Percentiles rank a stretch among this genome's conserved stretches.
These are phyloP conservation scores for Odontocolon sp. DNA, from an alignment of 2,888 invertebrate species.

Conservation along the genomic window DNA sequence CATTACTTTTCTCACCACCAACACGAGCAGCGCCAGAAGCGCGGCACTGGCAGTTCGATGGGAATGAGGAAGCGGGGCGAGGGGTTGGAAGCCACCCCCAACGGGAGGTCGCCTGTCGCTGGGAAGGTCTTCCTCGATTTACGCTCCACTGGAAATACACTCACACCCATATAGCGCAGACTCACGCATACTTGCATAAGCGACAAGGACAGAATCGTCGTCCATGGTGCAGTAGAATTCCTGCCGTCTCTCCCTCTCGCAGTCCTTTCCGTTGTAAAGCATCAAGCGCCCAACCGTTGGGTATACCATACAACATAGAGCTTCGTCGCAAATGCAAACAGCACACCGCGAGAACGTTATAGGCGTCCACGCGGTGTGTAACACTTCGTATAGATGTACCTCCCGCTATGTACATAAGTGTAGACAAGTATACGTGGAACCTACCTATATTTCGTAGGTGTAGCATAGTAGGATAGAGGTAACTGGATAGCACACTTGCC, in stretches of 20 bases:
- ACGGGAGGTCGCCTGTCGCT: constrained; percentile 56
- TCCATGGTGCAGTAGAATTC: constrained; percentile 19
- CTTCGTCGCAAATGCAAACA: constrained; percentile 22
- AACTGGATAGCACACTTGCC: constrained; percentile 12
- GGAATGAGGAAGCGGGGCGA: background rate
- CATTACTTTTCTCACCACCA: constrained; percentile 64
- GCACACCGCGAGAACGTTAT: background rate
- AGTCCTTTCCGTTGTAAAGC: constrained; percentile 30
- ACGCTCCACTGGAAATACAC: constrained; percentile 62
- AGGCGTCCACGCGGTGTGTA: background rate
- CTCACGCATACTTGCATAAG: background rate
- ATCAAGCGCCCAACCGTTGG: background rate
- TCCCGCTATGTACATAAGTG: background rate
- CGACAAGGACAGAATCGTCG: constrained; percentile 19
- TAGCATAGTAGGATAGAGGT: background rate
- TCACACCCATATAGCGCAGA: background rate
- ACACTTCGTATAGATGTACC: background rate
- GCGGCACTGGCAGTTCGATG: background rate
- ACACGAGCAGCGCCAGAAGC: constrained; percentile 8
- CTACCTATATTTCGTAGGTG: background rate
- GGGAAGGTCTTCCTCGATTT: constrained; percentile 66
- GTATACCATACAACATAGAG: constrained; percentile 2
- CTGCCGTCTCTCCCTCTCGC: too few relatives aligned
- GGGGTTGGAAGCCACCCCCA: background rate
- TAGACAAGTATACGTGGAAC: background rate